Base-by-base conservation (phyloP, 2,113 vertebrate genomes). In the Prietella phreatophila region DNA sequence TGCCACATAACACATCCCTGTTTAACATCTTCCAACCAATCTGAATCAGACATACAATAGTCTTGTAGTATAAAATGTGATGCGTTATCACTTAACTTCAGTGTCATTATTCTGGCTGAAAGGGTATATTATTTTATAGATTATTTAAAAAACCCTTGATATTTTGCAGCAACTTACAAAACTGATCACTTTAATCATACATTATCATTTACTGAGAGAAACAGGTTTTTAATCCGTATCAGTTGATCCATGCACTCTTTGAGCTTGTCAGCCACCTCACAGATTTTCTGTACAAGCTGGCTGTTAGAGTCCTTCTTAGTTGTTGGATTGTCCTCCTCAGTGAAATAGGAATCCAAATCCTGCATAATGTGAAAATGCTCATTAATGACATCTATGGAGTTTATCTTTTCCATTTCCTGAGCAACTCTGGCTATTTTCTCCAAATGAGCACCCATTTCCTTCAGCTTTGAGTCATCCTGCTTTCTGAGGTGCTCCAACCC, bases 271-370 rank as follows among this genome's bases (percentile, higher is more conserved):
- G 0, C 1, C 2, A 91, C 42, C 1, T 30, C 69, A 13, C 76
- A 84, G 36, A 93, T 67, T 50, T 93, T 92, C 2, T 19, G 60
- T 0, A 89, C 89, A 20, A 92, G 79, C 83, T 90, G 84, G 1
- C 86, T 92, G 55, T 82, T 83, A 0, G 91, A 63, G 42, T 75
- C 87, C 20, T 89, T 93, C 75, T 92, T 92, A 27, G 85, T 50
- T 5, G 56, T 89, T 22, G 36, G 14, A 4, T 71, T 63, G 22
- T 92, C 25, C 53, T 93, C 89, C 10, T 91, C 15, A 4, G 1
- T 71, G 47, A 87, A 93, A 87, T 85, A 93, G 3, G 81, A 39
- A 56, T 93, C 90, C 80, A 93, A 91, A 4, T 87, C 91, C 5
- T 90, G 2, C 10, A 94, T 84, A 3, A 88, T 4, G 17, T 87